Base-by-base conservation (phyloP, 1,140 invertebrate species). In the Papilio xuthus region DNA sequence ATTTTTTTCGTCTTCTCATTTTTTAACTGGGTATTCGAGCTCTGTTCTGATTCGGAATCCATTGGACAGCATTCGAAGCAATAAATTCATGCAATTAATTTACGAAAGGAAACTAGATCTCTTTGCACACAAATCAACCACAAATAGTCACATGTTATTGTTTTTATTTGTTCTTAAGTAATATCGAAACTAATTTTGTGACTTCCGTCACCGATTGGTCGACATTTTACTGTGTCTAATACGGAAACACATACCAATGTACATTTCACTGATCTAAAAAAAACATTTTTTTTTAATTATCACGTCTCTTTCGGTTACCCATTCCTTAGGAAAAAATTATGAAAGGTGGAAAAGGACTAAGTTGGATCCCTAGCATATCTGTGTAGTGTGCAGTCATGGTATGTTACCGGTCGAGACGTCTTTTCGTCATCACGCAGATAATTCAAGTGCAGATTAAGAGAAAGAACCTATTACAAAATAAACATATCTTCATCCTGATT, bases 1-100 rank as follows among this genome's bases (percentile, higher is more conserved):
- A 85, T 85, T 90, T 90, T 88, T 87, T 92, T 87, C 87, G 89
- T 88, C 80, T 90, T 89, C 83, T 92, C 90, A 92, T 93, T 92
- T 89, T 91, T 90, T 70, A 76, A 78, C 82, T 88, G 88, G 79
- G 82, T 81, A 81, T 90, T 85, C 60, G 83, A 83, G 77, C 77
- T 84, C 60, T 77, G 72, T 83, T 87, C 86, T 81, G 82, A 84
- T 80, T 86, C 82, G 81, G 88, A 88, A 89, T 92, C 92, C 92
- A 93, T 93, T 89, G 87, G 88, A 83, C 85, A 87, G 83, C 88
- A 88, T 90, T 81, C 84, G 84, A 83, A 32, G 63, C 50, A 15
- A 79, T 82, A 79, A 79, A 80, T 77, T 26, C 47, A 77, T 69
- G 77, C 71, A 78, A 86, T 83, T 80, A 80, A 82, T 77, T 79